phyloP scores from a whole-genome alignment of 92 coral and sea anemone genomes.

The Actinernus sp. region DNA sequence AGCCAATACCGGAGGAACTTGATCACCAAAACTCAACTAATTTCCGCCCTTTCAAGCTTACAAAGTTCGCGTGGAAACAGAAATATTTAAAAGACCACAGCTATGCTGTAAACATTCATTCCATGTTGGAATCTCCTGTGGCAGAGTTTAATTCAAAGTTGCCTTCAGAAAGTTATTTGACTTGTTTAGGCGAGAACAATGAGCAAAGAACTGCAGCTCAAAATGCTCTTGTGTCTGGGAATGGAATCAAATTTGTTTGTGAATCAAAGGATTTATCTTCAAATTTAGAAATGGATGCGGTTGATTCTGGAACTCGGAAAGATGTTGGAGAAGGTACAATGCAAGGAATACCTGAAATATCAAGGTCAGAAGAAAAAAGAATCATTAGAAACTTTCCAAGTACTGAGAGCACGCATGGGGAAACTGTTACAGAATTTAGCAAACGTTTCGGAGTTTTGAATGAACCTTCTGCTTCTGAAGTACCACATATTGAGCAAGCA shows the following conservation, averaged over 20 bases:
- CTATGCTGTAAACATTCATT: neutral
- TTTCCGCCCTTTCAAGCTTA: constrained; percentile 19
- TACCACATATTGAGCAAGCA: no score
- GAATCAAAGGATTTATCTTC: no score
- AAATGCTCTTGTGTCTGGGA: no score
- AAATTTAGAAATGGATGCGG: no score
- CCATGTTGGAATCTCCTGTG: constrained; percentile 50
- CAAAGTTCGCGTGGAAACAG: constrained; percentile 67
- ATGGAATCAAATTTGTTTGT: no score
- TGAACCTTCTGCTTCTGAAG: no score
- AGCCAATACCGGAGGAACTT: constrained; percentile 20
- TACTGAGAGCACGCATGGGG: neutral
- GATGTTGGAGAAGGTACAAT: neutral
- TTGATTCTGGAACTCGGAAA: constrained; percentile 3
- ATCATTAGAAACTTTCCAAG: neutral
- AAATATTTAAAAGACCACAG: no score
- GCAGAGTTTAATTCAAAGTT: constrained; percentile 53
- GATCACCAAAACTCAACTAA: neutral
- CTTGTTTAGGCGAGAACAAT: neutral
- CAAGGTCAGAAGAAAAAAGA: neutral
- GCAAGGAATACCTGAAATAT: neutral
- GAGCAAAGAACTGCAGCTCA: no score
- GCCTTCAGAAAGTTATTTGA: constrained; percentile 61
- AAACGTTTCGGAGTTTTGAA: no score
- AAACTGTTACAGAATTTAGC: neutral